A percentile compares a stretch with the other conserved stretches of the same genome.
phyloP scores from a whole-genome alignment of 2,888 invertebrate species.

The Myopa tessellatipennis region DNA sequence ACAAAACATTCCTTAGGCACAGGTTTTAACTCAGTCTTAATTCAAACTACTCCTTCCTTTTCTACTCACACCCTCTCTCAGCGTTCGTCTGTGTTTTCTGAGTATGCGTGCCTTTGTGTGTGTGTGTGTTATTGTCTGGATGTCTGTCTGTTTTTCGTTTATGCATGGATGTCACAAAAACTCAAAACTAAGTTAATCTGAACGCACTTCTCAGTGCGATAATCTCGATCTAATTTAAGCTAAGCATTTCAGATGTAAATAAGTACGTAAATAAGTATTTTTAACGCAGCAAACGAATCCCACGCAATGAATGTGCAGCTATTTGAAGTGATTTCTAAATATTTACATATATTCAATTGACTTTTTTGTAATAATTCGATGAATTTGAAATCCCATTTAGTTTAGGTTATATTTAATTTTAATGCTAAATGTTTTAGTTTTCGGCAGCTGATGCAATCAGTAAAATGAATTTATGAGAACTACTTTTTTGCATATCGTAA shows the following conservation, averaged over 20 bases:
- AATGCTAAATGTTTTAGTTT: slow-evolving; percentile 1
- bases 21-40: no score
- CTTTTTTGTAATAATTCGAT: neutral
- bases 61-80: no score
- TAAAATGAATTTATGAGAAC: neutral
- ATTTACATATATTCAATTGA: neutral
- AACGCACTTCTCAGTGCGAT: neutral
- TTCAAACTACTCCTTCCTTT: no score
- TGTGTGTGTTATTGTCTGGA: neutral
- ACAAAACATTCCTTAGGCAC: no score
- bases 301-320: slow-evolving; percentile 19
- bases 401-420: neutral
- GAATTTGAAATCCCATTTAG: neutral
- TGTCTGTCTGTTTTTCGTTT: neutral
- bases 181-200: slow-evolving; percentile 1
- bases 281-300: slow-evolving; percentile 19
- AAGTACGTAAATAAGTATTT: neutral
- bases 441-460: slow-evolving; percentile 24
- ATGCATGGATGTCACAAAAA: neutral
- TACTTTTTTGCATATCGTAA: slow-evolving; percentile 25
- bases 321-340: neutral
- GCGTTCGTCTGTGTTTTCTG: neutral
- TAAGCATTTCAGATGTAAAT: slow-evolving; percentile 15
- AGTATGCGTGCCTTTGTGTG: neutral
- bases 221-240: slow-evolving; percentile 12